phyloP scores from a whole-genome alignment of 1,140 invertebrate genomes.

The Hylyphantes graminicola region DNA sequence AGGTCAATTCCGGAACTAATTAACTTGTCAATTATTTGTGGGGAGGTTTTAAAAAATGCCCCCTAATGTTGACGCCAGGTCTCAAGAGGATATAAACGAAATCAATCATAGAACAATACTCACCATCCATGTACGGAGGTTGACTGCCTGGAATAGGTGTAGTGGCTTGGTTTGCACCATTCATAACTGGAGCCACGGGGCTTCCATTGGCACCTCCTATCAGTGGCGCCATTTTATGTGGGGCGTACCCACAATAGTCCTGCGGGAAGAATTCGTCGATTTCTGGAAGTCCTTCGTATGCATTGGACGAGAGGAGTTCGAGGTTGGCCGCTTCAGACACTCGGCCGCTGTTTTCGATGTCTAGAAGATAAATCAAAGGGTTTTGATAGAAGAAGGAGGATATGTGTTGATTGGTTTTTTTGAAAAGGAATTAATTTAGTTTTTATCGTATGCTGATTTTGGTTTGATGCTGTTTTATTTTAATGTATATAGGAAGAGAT shows the following conservation, averaged over 20 bases:
- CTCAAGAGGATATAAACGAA: no score
- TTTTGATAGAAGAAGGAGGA: no score
- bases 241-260: constrained; percentile 64
- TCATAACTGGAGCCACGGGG: constrained; percentile 60
- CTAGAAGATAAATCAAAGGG: constrained; percentile 69
- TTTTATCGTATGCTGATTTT: no score
- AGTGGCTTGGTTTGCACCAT: constrained; percentile 35
- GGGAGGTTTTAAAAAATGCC: no score
- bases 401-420: no score
- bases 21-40: no score
- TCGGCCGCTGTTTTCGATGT: constrained; percentile 75
- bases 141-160: constrained; percentile 48
- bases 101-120: neutral
- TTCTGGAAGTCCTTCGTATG: constrained; percentile 85
- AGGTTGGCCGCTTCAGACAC: constrained; percentile 67
- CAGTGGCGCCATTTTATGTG: constrained; percentile 58
- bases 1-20: no score
- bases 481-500: no score
- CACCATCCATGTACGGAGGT: constrained; percentile 42
- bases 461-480: no score
- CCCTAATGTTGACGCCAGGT: no score
- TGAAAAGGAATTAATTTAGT: no score
- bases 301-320: constrained; percentile 73
- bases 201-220: constrained; percentile 16
- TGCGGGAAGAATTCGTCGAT: constrained; percentile 76